These are phyloP conservation scores for Megathymus violae DNA, from an alignment of 1,140 invertebrate species.

Conservation along the genomic window DNA sequence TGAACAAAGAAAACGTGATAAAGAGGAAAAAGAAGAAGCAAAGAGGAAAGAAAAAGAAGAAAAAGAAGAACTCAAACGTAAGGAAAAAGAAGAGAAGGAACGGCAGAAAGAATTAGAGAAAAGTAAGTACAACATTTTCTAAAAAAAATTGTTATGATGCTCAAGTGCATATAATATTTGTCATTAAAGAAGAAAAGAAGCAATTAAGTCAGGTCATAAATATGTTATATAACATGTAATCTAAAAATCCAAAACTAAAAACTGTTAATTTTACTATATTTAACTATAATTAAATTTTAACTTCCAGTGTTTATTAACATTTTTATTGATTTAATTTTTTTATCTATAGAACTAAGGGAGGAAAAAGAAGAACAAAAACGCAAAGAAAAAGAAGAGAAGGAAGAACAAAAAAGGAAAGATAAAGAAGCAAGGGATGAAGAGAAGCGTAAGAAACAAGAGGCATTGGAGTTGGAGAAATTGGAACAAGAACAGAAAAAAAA, in stretches of 20 bases:
- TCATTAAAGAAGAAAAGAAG: no score
- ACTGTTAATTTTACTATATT: no score
- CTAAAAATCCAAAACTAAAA: no score
- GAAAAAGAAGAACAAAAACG: constrained; percentile 81
- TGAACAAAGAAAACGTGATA: constrained; percentile 73
- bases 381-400: constrained; percentile 84
- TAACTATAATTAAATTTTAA: constrained; percentile 3
- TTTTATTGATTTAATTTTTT: constrained; percentile 10
- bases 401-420: constrained; percentile 83
- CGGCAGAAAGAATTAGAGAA: constrained; percentile 77
- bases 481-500: constrained; percentile 88
- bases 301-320: no score
- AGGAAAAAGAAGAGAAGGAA: constrained; percentile 84
- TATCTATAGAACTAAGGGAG: constrained; percentile 60
- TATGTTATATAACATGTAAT: no score
- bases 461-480: constrained; percentile 86
- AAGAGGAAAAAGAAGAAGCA: constrained; percentile 73
- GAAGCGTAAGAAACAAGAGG: constrained; percentile 86
- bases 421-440: constrained; percentile 87
- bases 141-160: no score
- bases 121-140: constrained; percentile 57
- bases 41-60: constrained; percentile 68
- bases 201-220: no score
- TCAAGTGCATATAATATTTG: no score
- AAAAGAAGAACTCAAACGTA: constrained; percentile 81